Base-by-base conservation (phyloP, 2,888 invertebrate species). In the Anthrax anthrax region DNA sequence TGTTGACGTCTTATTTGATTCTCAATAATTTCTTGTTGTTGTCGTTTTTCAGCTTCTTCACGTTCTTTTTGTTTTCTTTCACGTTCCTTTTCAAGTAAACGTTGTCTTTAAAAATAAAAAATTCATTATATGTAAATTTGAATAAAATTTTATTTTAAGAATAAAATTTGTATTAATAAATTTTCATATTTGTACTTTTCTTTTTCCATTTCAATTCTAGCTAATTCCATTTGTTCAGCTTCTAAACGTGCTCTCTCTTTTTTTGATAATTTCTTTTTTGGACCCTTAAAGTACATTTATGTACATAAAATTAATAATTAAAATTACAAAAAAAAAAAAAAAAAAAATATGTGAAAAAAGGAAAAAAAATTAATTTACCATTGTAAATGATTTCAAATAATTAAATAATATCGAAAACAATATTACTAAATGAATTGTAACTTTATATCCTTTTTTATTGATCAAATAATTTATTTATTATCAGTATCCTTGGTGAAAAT, bases 181-280 rank as follows among this genome's bases (percentile, higher is more conserved):
- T n/a, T n/a, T n/a, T n/a, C n/a, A n/a, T n/a, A n/a, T n/a, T n/a
- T 18, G 17, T 17, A 68, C 67, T 63, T 65, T 50, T 70, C 69
- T 47, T 60, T 64, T 52, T 70, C 70, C 64, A 63, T 61, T 59
- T 70, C 69, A 40, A 68, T 62, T 44, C 70, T 62, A 27, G 66
- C 50, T 42, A 69, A 48, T 51, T 70, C 70, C 9, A 65, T 67
- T 50, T 64, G 65, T 51, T 69, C 69, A 18, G 65, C 66, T 54
- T 69, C 69, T 6, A 69, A 51, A 8, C 63, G 60, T 0, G 64
- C 65, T 55, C 64, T 66, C 48, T 70, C 69, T 54, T 69, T 69
- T 55, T 71, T 71, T 3, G 67, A 62, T 6, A 70, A 55, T 54
- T 71, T 71, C 58, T 70, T 69, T 52, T 69, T 70, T 6, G 63